Evolutionary conservation across 2,888 invertebrate species (phyloP).

Genomic region (Rhagium mordax): DNA sequence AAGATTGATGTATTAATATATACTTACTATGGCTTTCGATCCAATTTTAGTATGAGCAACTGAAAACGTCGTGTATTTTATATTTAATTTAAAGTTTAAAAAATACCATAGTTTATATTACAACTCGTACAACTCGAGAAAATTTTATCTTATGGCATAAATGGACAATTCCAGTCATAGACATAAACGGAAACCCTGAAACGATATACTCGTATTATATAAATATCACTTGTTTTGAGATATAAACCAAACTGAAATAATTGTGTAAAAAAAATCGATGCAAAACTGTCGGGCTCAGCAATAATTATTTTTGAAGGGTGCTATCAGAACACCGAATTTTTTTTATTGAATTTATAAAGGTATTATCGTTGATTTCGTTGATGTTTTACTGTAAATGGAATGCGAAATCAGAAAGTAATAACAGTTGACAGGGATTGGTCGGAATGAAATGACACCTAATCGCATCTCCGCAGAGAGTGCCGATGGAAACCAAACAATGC

Average conservation of each 20-base stretch:
- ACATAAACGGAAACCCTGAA: too few species aligned
- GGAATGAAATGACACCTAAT: constrained; percentile 55
- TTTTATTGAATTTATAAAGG: constrained; percentile 24
- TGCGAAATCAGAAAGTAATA: constrained; percentile 60
- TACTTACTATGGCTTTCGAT: neutral
- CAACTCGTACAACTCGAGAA: too few species aligned
- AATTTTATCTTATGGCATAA: too few species aligned
- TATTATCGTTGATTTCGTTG: constrained; percentile 27
- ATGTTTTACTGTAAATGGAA: constrained; percentile 54
- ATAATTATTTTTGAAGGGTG: constrained; percentile 1
- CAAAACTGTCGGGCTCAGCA: neutral
- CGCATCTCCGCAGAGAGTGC: constrained; percentile 37
- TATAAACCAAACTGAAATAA: too few species aligned
- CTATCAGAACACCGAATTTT: neutral
- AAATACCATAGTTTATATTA: too few species aligned
- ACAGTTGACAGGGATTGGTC: constrained; percentile 59
- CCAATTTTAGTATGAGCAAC: too few species aligned
- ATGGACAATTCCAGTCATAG: too few species aligned
- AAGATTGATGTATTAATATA: neutral
- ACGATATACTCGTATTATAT: too few species aligned
- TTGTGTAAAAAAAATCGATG: neutral
- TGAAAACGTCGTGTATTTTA: too few species aligned
- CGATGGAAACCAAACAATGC: constrained; percentile 47
- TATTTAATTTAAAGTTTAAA: too few species aligned
- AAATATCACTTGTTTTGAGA: too few species aligned